These are phyloP conservation scores for Musca vetustissima DNA, from an alignment of 1,140 invertebrate genomes.

Conservation along the genomic window DNA sequence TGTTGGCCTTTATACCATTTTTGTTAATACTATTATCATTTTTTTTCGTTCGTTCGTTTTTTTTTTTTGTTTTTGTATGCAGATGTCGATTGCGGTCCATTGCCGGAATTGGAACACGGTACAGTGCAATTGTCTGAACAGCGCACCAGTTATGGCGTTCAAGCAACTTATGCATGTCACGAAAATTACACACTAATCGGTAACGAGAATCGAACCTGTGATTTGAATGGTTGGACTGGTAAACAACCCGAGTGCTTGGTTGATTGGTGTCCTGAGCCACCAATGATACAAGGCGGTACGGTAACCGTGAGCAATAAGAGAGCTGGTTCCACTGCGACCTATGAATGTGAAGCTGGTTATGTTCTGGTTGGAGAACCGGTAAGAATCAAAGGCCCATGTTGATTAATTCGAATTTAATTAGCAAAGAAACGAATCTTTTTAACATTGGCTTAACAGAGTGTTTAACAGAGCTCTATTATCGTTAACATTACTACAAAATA, in stretches of 20 bases:
- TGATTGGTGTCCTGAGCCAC: constrained; percentile 83
- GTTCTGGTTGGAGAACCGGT: constrained; percentile 80
- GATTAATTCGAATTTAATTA: too few species aligned
- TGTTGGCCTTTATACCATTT: too few species aligned
- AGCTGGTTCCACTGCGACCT: constrained; percentile 75
- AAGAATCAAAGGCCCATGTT: too few species aligned
- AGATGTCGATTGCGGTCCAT: constrained; percentile 82
- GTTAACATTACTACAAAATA: too few species aligned
- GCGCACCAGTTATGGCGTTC: constrained; percentile 76
- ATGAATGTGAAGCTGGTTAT: constrained; percentile 81
- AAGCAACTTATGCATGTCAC: constrained; percentile 74
- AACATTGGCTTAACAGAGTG: too few species aligned
- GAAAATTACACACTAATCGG: constrained; percentile 85
- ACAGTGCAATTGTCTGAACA: constrained; percentile 66
- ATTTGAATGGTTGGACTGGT: constrained; percentile 80
- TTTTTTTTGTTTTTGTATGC: constrained; percentile 19
- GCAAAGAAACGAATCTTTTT: too few species aligned
- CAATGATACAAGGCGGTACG: constrained; percentile 71
- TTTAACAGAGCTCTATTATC: too few species aligned
- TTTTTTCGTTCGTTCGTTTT: neutral
- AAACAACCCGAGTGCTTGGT: constrained; percentile 78
- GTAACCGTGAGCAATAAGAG: constrained; percentile 69
- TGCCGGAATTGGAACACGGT: constrained; percentile 74
- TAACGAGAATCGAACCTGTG: constrained; percentile 72
- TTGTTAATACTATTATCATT: too few species aligned